These are phyloP conservation scores for Epinephelus moara DNA, from an alignment of 2,113 vertebrate species.

Conservation along the genomic window DNA sequence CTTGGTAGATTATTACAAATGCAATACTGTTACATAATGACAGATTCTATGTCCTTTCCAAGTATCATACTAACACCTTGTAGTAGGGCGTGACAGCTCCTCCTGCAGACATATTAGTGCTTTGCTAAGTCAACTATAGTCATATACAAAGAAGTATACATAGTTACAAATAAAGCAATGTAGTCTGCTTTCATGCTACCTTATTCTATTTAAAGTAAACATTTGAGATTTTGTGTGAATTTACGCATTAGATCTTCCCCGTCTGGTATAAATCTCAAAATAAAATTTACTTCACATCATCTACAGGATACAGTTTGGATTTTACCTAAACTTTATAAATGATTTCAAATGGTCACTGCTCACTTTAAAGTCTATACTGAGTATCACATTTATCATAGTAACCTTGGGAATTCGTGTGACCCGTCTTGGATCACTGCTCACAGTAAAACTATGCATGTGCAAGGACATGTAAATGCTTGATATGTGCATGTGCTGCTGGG, in stretches of 20 bases:
- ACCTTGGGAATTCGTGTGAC: background rate
- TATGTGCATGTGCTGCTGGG: conserved; percentile 22
- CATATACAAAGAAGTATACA: background rate
- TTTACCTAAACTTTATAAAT: background rate
- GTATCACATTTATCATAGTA: background rate
- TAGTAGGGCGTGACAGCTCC: background rate
- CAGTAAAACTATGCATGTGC: background rate
- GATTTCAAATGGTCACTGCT: conserved; percentile 18
- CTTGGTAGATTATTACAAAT: background rate
- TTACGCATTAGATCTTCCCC: background rate
- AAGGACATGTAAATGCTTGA: background rate
- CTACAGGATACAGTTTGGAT: too few relatives aligned
- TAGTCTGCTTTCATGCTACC: background rate
- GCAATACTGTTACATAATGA: background rate
- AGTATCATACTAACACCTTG: background rate
- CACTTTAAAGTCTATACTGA: background rate
- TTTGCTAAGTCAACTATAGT: background rate
- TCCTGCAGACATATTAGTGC: background rate
- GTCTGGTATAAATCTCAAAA: too few relatives aligned
- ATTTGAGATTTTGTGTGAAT: background rate
- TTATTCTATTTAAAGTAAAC: background rate
- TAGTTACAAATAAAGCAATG: background rate
- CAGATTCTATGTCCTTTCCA: background rate
- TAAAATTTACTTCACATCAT: too few relatives aligned
- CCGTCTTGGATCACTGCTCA: background rate